phyloP scores from a whole-genome alignment of 2,113 vertebrate species.

The Myiopsitta monachus region DNA sequence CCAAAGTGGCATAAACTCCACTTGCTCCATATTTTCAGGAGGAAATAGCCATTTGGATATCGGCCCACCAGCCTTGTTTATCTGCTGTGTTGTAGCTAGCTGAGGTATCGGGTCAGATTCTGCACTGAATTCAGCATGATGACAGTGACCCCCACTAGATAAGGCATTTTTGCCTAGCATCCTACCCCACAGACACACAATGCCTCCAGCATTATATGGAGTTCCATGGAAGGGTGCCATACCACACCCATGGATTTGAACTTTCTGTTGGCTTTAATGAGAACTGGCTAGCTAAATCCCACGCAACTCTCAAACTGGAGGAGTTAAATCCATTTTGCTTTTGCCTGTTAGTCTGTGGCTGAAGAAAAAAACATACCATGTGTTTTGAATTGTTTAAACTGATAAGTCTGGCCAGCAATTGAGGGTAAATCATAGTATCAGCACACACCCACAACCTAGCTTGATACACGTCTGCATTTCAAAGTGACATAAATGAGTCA shows the following conservation, averaged over 20 bases:
- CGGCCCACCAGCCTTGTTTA: background rate
- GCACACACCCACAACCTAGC: background rate
- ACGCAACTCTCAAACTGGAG: background rate
- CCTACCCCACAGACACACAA: background rate
- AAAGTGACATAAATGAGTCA: conserved; percentile 31
- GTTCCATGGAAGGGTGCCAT: background rate
- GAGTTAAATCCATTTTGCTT: conserved; percentile 19
- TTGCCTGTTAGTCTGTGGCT: conserved; percentile 1
- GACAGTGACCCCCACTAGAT: background rate
- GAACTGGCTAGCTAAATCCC: conserved; percentile 9
- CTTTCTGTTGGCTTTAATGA: conserved; percentile 23
- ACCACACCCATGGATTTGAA: conserved; percentile 19
- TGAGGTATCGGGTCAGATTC: background rate
- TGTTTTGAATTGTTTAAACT: conserved; percentile 57
- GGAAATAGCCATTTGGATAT: background rate
- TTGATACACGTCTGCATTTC: background rate
- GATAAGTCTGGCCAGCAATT: conserved; percentile 52
- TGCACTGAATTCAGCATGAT: background rate
- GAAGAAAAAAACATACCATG: conserved; percentile 23
- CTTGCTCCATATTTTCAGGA: background rate
- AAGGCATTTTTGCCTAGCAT: background rate
- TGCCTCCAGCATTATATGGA: background rate
- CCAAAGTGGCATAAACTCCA: background rate
- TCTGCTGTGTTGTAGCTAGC: background rate
- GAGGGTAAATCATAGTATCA: conserved; percentile 42